Evolutionary conservation across 2,113 vertebrate species (phyloP).

Genomic region (Cephalopterus ornatus): DNA sequence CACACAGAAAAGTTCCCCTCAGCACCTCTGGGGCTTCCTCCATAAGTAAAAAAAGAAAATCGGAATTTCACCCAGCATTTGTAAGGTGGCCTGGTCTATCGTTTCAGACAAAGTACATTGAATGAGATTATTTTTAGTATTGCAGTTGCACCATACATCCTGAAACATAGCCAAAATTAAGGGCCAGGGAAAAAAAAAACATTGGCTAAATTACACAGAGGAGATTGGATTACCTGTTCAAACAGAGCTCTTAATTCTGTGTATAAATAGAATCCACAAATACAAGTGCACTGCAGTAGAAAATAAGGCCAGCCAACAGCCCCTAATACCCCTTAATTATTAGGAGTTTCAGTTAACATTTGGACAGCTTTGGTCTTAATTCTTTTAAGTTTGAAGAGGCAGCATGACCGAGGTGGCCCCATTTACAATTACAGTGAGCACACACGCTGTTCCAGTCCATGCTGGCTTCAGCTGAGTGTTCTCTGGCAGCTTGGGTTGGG

Average conservation of each 20-base stretch:
- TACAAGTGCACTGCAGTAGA: neutral
- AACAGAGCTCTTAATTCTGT: conserved; percentile 37
- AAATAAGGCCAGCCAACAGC: conserved; percentile 20
- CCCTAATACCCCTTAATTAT: conserved; percentile 41
- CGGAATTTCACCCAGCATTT: neutral
- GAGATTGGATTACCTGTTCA: conserved; percentile 53
- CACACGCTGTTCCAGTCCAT: neutral
- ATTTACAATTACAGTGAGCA: conserved; percentile 8
- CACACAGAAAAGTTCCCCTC: neutral
- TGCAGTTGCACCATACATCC: neutral
- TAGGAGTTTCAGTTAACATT: conserved; percentile 53
- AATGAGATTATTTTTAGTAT: conserved; percentile 19
- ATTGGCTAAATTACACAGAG: conserved; percentile 38
- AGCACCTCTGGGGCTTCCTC: neutral
- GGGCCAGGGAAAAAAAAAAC: neutral
- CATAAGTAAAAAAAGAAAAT: rapidly evolving
- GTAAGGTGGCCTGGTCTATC: neutral
- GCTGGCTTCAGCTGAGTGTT: conserved; percentile 21
- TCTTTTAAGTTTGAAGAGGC: conserved; percentile 49
- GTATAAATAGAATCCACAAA: conserved; percentile 40
- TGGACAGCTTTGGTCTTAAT: conserved; percentile 55
- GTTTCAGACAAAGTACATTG: neutral
- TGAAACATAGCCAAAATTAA: conserved; percentile 33
- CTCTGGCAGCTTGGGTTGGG: conserved; percentile 29
- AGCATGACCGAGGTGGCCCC: neutral